A percentile compares a stretch with the other conserved stretches of the same genome.
Evolutionary conservation across 2,888 invertebrate genomes (phyloP).

Genomic region (Drosophila helvetica): DNA sequence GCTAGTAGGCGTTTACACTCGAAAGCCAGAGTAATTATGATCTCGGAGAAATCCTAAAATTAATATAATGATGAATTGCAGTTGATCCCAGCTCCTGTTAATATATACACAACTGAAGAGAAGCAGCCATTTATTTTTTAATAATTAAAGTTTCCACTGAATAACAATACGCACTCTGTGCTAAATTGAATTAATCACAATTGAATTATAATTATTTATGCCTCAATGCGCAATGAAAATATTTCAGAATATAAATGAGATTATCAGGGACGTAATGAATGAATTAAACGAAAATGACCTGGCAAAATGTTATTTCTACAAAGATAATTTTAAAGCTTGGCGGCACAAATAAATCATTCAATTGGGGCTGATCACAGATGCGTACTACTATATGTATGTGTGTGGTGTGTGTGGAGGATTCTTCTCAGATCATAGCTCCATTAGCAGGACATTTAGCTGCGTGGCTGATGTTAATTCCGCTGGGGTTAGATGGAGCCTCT

Average conservation of each 20-base stretch:
- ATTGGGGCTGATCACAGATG: too few species aligned
- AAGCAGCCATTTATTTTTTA: neutral
- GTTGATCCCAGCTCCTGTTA: neutral
- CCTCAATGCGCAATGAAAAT: slow-evolving; percentile 4
- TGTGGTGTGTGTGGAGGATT: too few species aligned
- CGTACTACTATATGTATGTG: too few species aligned
- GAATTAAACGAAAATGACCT: slow-evolving; percentile 10
- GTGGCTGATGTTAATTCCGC: too few species aligned
- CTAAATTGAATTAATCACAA: slow-evolving; percentile 18
- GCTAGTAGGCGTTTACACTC: slow-evolving; percentile 37
- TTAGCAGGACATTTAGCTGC: too few species aligned
- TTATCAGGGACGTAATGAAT: slow-evolving; percentile 16
- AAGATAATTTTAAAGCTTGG: too few species aligned
- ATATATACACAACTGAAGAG: too few species aligned
- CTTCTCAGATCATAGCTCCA: too few species aligned
- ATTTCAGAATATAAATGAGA: slow-evolving; percentile 20
- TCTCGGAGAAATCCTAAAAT: too few species aligned
- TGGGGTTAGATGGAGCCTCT: too few species aligned
- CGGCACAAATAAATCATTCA: neutral
- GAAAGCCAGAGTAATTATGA: neutral
- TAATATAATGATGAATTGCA: too few species aligned
- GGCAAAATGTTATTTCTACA: neutral
- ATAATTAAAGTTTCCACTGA: neutral
- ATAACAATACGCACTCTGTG: neutral
- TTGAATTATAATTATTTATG: slow-evolving; percentile 37